phyloP scores from a whole-genome alignment of 2,113 vertebrate genomes.

The Takifugu bimaculatus region DNA sequence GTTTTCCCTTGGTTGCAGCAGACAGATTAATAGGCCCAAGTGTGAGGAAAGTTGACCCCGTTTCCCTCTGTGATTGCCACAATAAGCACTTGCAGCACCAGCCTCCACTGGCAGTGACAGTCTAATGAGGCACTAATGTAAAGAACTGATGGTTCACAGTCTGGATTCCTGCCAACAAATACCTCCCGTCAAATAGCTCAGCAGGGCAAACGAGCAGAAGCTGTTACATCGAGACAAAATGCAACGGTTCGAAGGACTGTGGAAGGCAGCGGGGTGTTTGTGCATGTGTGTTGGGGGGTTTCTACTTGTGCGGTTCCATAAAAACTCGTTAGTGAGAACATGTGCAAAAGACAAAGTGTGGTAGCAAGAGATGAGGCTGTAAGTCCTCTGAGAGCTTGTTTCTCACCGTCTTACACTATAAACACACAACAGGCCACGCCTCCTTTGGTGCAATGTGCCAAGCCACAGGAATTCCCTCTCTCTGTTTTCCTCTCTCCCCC shows the following conservation, averaged over 20 bases:
- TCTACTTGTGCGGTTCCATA: not conserved
- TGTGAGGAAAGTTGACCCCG: conserved; percentile 38
- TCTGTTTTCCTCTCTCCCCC: conserved; percentile 55
- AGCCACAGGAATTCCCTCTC: conserved; percentile 77
- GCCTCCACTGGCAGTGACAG: conserved; percentile 24
- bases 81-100: conserved; percentile 35
- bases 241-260: no score
- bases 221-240: conserved; percentile 8
- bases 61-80: conserved; percentile 21
- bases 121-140: conserved; percentile 48
- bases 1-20: conserved; percentile 24
- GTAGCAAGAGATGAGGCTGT: conserved; percentile 44
- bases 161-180: conserved; percentile 41
- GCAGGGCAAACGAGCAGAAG: conserved; percentile 17
- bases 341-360: conserved; percentile 38
- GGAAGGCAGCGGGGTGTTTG: no score
- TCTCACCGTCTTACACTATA: conserved; percentile 67
- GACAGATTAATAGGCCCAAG: conserved; percentile 20
- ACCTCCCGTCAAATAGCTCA: conserved; percentile 34
- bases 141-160: conserved; percentile 42
- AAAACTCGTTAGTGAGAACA: conserved; percentile 26
- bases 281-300: no score
- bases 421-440: conserved; percentile 69
- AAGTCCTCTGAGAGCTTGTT: conserved; percentile 63
- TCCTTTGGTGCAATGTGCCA: conserved; percentile 63